Base-by-base conservation (phyloP, 92 coral and sea anemone species). In the Porites lobata region DNA sequence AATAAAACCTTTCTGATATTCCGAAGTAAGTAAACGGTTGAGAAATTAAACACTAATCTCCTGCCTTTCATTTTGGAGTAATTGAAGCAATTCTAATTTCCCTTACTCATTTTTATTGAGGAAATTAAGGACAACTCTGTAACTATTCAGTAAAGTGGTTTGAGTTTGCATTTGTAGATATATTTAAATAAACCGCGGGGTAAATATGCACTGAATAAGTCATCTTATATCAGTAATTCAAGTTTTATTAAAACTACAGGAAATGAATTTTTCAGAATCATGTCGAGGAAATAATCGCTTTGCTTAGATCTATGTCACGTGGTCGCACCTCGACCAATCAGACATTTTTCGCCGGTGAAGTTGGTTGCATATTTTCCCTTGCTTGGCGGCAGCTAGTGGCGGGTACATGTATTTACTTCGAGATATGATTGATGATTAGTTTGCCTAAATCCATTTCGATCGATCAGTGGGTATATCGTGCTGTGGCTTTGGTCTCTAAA, bases 51-150 rank as follows among this genome's bases (percentile, higher is more conserved):
- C 47, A 38, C 47, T 38, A 38, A 38, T n/a, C 19, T 64, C 22
- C 22, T n/a, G 7, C 68, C 24, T 64, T 64, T 64, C 68, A 8
- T 17, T 64, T 64, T 15, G 18, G 17, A n/a, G 19, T 64, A 38
- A 7, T 64, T 7, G 19, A 15, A 11, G 68, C 6, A 64, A 11
- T 15, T 64, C 8, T 15, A 8, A 64, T 15, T 64, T 64, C 18
- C 7, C 47, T 38, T 15, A 17, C n/a, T 32, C 8, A 47, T 19
- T 12, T 32, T 9, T 43, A 50, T 11, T n/a, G 21, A 47, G 72
- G 51, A 78, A 78, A 61, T 63, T 78, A 78, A 78, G 11, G 26
- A 78, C 82, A 78, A 62, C 66, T 47, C 11, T 19, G 54, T 47
- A 76, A 65, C 50, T 20, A 53, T 22, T 3, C 1, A n/a, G 17